Percentiles rank a stretch among this genome's conserved stretches.
Evolutionary conservation across 1,140 invertebrate species (phyloP).

Genomic region (Kradibia gibbosae): DNA sequence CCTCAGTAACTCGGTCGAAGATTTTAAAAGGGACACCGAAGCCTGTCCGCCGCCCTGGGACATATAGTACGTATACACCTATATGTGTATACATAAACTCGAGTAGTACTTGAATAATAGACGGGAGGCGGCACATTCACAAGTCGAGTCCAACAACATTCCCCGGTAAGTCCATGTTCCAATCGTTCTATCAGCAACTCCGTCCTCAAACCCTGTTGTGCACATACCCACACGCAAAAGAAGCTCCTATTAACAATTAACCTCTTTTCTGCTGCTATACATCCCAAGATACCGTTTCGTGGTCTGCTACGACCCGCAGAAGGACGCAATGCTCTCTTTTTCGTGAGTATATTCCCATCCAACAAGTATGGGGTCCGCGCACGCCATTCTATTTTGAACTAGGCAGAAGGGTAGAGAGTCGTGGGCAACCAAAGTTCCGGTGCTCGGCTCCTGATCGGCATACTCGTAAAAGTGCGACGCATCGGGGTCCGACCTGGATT

Average conservation of each 20-base stretch:
- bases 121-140: constrained; percentile 11
- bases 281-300: no score
- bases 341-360: no score
- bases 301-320: no score
- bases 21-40: not conserved
- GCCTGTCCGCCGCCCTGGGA: constrained; percentile 39
- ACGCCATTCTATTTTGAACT: no score
- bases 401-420: not conserved
- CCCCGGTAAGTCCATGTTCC: constrained; percentile 26
- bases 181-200: not conserved
- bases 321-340: not conserved
- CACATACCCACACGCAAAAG: no score
- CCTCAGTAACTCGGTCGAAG: not conserved
- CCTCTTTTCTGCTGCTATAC: no score
- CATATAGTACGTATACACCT: no score
- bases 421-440: constrained; percentile 28
- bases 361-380: no score
- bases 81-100: no score
- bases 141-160: constrained; percentile 38
- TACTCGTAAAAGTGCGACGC: constrained; percentile 39
- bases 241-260: no score
- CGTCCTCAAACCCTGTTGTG: not conserved
- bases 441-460: no score
- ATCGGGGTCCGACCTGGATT: not conserved
- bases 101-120: no score